phyloP scores from a whole-genome alignment of 2,888 invertebrate species.

The Lobophora halterata region DNA sequence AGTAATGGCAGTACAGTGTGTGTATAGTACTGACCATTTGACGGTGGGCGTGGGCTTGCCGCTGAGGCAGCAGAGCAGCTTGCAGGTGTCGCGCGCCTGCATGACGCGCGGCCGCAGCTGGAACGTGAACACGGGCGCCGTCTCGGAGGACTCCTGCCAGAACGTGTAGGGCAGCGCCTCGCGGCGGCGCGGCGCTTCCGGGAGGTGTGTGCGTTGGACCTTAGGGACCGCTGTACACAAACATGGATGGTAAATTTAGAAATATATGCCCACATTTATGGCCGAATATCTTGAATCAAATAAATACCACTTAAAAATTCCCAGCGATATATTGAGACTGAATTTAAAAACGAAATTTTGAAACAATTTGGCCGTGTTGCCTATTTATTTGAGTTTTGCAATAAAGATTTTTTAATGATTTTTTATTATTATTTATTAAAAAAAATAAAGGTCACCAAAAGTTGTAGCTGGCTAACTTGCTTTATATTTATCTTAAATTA shows the following conservation, averaged over 20 bases:
- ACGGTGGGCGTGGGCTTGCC: conserved; percentile 97
- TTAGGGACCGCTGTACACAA: conserved; percentile 85
- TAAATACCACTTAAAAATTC: too few relatives aligned
- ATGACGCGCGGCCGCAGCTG: conserved; percentile 98
- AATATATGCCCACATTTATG: too few relatives aligned
- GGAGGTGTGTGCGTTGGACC: conserved; percentile 86
- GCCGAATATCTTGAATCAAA: too few relatives aligned
- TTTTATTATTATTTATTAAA: too few relatives aligned
- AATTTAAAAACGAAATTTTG: too few relatives aligned
- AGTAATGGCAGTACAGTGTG: background rate
- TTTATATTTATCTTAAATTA: too few relatives aligned
- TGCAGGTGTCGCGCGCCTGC: conserved; percentile 97
- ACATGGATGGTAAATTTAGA: background rate
- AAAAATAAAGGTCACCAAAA: too few relatives aligned
- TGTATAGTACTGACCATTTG: conserved; percentile 82
- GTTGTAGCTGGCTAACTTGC: too few relatives aligned
- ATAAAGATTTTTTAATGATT: too few relatives aligned
- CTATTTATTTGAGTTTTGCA: too few relatives aligned
- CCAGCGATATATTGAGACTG: too few relatives aligned
- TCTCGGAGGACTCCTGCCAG: conserved; percentile 96
- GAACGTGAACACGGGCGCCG: conserved; percentile 98
- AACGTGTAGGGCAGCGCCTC: conserved; percentile 92
- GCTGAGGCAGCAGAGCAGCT: conserved; percentile 97
- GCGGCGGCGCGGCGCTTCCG: conserved; percentile 88
- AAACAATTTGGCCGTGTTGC: too few relatives aligned